These are phyloP conservation scores for Diadegma fenestrale DNA, from an alignment of 2,888 invertebrate genomes.

Conservation along the genomic window DNA sequence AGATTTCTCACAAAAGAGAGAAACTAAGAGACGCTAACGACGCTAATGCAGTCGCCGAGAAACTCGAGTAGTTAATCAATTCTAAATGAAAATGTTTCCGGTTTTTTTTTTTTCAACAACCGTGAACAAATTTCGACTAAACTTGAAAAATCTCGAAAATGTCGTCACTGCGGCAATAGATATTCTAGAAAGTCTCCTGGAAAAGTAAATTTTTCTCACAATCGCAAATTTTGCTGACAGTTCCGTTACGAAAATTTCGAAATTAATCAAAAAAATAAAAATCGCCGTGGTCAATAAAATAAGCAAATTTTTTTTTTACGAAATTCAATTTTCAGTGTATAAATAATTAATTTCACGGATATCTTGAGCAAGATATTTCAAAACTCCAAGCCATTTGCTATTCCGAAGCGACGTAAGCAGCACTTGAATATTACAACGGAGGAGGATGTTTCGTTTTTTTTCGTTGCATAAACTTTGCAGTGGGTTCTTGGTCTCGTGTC, in stretches of 20 bases:
- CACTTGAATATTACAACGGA: slow-evolving; percentile 23
- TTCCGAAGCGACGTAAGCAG: slow-evolving; percentile 1
- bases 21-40: background rate
- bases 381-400: background rate
- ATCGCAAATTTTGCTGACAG: too few species aligned
- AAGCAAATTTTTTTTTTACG: too few species aligned
- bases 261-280: too few species aligned
- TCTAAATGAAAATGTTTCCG: background rate
- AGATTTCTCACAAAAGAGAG: background rate
- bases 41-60: background rate
- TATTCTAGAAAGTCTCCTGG: too few species aligned
- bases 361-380: too few species aligned
- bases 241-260: too few species aligned
- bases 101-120: background rate
- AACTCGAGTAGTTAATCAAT: background rate
- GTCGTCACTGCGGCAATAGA: too few species aligned
- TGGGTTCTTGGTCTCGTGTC: slow-evolving; percentile 47
- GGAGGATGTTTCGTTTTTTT: slow-evolving; percentile 33
- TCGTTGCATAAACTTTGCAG: background rate
- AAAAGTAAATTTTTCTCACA: too few species aligned
- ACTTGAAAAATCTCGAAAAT: too few species aligned
- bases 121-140: background rate
- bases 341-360: background rate
- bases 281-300: too few species aligned
- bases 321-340: too few species aligned